Conservation (phyloP, 2,113 vertebrate species). For the Misgurnus anguillicaudatus region DNA sequence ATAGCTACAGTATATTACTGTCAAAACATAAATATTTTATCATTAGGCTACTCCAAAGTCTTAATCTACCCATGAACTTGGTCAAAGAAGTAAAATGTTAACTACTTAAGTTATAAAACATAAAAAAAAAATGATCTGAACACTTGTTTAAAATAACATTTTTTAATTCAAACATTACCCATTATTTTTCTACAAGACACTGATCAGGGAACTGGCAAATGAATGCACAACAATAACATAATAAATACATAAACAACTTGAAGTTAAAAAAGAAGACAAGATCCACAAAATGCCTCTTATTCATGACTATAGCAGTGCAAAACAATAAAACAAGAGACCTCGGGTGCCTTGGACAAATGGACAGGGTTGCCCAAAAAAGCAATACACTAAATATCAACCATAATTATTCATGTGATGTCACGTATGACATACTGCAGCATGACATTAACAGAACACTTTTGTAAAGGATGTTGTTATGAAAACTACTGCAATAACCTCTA, state of each 20-base stretch:
- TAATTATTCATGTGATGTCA: not conserved
- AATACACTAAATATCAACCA: not conserved
- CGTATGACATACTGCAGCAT: not conserved
- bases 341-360: slow-evolving; percentile 1
- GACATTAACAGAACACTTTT: not conserved
- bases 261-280: not conserved
- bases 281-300: slow-evolving; percentile 16
- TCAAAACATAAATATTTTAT: no score
- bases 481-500: slow-evolving; percentile 11
- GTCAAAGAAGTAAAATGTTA: not conserved
- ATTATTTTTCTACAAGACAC: slow-evolving; percentile 9
- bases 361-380: not conserved
- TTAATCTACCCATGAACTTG: not conserved
- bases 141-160: slow-evolving; percentile 17
- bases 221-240: slow-evolving; percentile 18
- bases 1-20: no score
- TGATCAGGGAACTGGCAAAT: slow-evolving; percentile 6
- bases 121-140: not conserved
- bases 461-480: not conserved
- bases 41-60: not conserved
- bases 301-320: slow-evolving; percentile 1
- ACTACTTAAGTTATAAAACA: no score
- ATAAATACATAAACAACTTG: slow-evolving; percentile 32
- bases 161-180: not conserved
- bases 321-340: not conserved